A percentile compares a stretch with the other conserved stretches of the same genome.
phyloP scores from a whole-genome alignment of 2,797 vertebrate genomes.

The Rhinatrema bivittatum region DNA sequence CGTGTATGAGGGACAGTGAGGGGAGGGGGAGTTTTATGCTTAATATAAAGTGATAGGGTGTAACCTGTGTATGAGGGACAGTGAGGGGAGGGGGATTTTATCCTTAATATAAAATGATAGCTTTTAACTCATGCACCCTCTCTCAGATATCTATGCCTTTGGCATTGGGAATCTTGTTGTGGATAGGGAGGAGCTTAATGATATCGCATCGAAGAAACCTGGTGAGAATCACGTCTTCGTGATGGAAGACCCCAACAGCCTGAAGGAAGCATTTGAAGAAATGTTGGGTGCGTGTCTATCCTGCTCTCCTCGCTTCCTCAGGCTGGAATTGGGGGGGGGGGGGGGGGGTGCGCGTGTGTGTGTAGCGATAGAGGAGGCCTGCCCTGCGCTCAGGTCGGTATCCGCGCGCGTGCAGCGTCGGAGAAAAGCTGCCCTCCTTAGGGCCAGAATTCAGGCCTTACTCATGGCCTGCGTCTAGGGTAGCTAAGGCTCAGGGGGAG shows the following conservation, averaged over 20 bases:
- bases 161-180: constrained; percentile 56
- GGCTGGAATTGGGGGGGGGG: not conserved
- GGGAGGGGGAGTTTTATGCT: too few relatives aligned
- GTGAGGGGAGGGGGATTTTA: not conserved
- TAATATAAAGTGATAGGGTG: too few relatives aligned
- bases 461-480: too few relatives aligned
- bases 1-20: not conserved
- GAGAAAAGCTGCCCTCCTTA: too few relatives aligned
- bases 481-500: too few relatives aligned
- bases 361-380: too few relatives aligned
- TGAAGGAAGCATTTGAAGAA: constrained; percentile 64
- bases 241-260: constrained; percentile 24
- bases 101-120: not conserved
- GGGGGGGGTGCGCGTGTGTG: not conserved
- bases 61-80: too few relatives aligned
- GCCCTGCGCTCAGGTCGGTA: too few relatives aligned
- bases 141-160: constrained; percentile 79
- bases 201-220: constrained; percentile 65
- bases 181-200: constrained; percentile 58
- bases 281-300: constrained; percentile 63
- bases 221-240: constrained; percentile 67
- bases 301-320: too few relatives aligned
- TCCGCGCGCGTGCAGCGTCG: too few relatives aligned
- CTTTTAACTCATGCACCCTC: not conserved
- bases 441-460: too few relatives aligned